Base-by-base conservation (phyloP, 2,797 vertebrate genomes). In the Gadopsis bispinosus region DNA sequence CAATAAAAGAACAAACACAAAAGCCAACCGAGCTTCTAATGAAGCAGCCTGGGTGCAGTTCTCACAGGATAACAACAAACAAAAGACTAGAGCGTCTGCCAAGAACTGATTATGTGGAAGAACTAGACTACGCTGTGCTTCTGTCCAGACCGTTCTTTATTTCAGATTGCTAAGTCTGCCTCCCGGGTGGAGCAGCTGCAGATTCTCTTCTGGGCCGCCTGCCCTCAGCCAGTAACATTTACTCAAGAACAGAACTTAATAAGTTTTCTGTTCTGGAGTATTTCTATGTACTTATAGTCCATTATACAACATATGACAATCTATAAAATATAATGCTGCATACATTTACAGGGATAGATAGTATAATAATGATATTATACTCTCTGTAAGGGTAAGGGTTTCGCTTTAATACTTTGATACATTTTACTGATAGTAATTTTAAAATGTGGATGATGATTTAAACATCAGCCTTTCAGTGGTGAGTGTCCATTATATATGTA, bases 1-100 rank as follows among this genome's bases (percentile, higher is more conserved):
- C 63, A 73, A 66, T 76, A 79, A 72, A 83, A 85, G 73, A 86
- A 79, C 84, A 80, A 85, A 64, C 73, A 66, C 35, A 20, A 22
- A 77, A 59, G 47, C 79, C 78, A 78, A 54, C 45, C 54, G 37
- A 62, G 80, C 53, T 48, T 68, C 70, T 39, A 79, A 79, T 54
- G 43, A 51, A 75, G 69, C 51, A 54, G 59, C 22, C 53, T 70
- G 51, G 61, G 60, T 78, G 12, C 26, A 66, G 47, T 41, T 80
- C 80, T 77, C 71, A 12, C 11, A 79, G 74, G 80, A 75, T 20
- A 48, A 69, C 43, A 79, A 76, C 72, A 79, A 83, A 88, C 43
- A 74, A 61, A 78, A 69, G 69, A 59, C 29, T 35, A 14, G 3
- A 55, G 69, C 64, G 39, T 58, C 48, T 31, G 73, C 37, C 8